Conservation (phyloP, 2,797 vertebrate species). For the Rhinogobio ventralis region DNA sequence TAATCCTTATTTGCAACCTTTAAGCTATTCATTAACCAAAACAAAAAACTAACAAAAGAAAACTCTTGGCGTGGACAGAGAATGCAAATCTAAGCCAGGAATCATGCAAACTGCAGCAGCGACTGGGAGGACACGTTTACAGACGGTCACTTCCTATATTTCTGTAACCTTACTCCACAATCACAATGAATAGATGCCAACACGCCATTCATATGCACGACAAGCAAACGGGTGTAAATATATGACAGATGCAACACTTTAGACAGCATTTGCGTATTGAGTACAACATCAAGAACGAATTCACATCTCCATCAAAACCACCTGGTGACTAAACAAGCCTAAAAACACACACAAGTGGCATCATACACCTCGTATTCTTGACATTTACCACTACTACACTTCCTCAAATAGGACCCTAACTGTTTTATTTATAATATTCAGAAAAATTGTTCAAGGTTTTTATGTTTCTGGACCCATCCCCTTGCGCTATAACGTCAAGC, state of each 20-base stretch:
- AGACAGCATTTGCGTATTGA: background rate
- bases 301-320: background rate
- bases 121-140: constrained; percentile 16
- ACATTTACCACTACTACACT: too few species aligned
- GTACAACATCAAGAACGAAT: background rate
- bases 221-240: background rate
- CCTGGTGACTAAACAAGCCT: background rate
- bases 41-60: background rate
- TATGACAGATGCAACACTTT: background rate
- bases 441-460: background rate
- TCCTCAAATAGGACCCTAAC: background rate
- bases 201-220: background rate
- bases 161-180: constrained; percentile 10
- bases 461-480: background rate
- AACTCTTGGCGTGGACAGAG: background rate
- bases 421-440: background rate
- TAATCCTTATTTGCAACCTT: too few species aligned
- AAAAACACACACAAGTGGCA: constrained; percentile 1
- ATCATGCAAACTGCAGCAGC: constrained; percentile 26
- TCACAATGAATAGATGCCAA: constrained; percentile 1
- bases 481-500: background rate
- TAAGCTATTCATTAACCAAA: background rate
- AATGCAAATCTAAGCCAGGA: constrained; percentile 35
- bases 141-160: constrained; percentile 16
- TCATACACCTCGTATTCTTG: too few species aligned